Base-by-base conservation (phyloP, 2,113 vertebrate genomes). In the Hippopotamus amphibius region DNA sequence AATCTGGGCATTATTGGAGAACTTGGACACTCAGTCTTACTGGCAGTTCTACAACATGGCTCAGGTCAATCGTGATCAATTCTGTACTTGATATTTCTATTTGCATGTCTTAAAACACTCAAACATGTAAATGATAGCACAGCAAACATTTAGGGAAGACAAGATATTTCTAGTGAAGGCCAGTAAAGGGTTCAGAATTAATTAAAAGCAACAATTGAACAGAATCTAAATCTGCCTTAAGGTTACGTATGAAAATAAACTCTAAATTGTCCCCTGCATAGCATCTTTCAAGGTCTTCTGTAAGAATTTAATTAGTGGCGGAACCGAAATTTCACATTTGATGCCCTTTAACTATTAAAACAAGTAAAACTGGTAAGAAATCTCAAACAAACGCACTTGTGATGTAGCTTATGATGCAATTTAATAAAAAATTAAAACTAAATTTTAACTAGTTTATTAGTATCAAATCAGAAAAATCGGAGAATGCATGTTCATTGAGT, bases 401-500 rank as follows among this genome's bases (percentile, higher is more conserved):
- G 19, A 69, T 57, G 3, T 46, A 33, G 17, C 4, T 41, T 88
- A 57, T 71, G 7, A 37, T 50, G 4, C 0, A 57, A 9, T 59
- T 76, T 48, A 90, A 87, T 87, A 9, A 66, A 50, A 43, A 76
- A 33, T 8, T 10, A 81, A 96, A 95, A 19, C 3, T 50, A 50
- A 76, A 48, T 22, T 65, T 61, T 79, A n/a, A 65, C 22, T 24
- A 43, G 14, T 69, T 85, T 82, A 77, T 65, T 85, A 95, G 21
- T 43, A 82, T 85, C 33, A 33, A 69, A 90, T 88, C 22, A 87
- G 50, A 88, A 87, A 93, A 74, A 86, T 55, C 11, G 66, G 6
- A 82, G 9, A 65, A 87, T 65, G 5, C 0, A 1, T 50, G 19
- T 57, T 74, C 22, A 88, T 82, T 72, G 43, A 63, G 37, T 43